phyloP scores from a whole-genome alignment of 2,113 vertebrate species.

The Coptodon rendalli region DNA sequence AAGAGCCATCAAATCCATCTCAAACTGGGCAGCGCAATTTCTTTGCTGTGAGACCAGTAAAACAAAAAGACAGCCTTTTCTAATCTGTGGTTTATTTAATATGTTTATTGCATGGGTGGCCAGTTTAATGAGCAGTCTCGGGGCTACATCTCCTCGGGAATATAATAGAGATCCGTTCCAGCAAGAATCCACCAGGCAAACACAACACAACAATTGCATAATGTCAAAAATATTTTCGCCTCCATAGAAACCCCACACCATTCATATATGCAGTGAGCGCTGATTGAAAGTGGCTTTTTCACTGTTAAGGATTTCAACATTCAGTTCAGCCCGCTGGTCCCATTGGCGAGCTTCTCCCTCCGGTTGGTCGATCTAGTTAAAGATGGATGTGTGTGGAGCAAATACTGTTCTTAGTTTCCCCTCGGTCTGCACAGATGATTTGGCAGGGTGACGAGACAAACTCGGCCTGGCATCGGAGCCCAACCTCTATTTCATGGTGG shows the following conservation, averaged over 20 bases:
- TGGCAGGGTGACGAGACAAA: conserved; percentile 75
- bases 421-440: conserved; percentile 71
- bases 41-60: conserved; percentile 20
- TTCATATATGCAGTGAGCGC: conserved; percentile 8
- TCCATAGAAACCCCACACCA: conserved; percentile 31
- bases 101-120: conserved; percentile 64
- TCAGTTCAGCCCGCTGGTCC: conserved; percentile 12
- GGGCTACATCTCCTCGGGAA: conserved; percentile 37
- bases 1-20: conserved; percentile 66
- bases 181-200: conserved; percentile 10
- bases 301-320: conserved; percentile 21
- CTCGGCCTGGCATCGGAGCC: conserved; percentile 69
- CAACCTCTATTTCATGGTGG: conserved; percentile 76
- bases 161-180: conserved; percentile 25
- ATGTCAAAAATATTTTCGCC: conserved; percentile 36
- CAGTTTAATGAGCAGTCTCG: conserved; percentile 57
- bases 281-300: conserved; percentile 29
- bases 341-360: not conserved
- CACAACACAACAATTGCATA: conserved; percentile 2
- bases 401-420: conserved; percentile 53
- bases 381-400: conserved; percentile 55
- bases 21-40: conserved; percentile 44
- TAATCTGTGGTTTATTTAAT: conserved; percentile 64
- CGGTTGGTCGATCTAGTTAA: conserved; percentile 31
- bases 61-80: conserved; percentile 48